Evolutionary conservation across 2,888 invertebrate species (phyloP).

Genomic region (Drosophila quinaria): DNA sequence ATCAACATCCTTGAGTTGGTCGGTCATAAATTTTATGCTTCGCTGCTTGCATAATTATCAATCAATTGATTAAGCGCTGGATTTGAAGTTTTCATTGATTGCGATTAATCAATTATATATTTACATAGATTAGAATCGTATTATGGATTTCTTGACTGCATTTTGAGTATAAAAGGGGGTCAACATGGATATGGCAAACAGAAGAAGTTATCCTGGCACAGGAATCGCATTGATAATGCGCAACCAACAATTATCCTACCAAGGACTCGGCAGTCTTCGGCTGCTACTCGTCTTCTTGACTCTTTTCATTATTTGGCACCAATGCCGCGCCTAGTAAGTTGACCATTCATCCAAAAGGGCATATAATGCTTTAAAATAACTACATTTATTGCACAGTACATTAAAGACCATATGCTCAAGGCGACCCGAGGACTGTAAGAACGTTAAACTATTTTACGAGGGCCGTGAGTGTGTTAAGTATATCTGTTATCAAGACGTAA

Average conservation of each 20-base stretch:
- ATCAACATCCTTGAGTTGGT: conserved; percentile 16
- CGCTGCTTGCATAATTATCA: conserved; percentile 45
- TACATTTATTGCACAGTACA: conserved; percentile 1
- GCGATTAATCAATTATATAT: conserved; percentile 48
- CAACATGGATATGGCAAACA: background rate
- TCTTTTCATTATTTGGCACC: conserved; percentile 32
- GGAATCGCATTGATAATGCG: conserved; percentile 44
- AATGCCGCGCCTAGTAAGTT: conserved; percentile 42
- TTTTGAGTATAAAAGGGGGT: conserved; percentile 44
- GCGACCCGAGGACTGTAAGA: too few relatives aligned
- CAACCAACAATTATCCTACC: conserved; percentile 26
- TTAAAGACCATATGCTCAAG: too few relatives aligned
- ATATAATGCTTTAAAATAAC: background rate
- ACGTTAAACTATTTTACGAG: too few relatives aligned
- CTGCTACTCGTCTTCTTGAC: conserved; percentile 31
- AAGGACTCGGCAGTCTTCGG: conserved; percentile 28
- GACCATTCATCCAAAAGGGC: background rate
- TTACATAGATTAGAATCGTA: conserved; percentile 55
- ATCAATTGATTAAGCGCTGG: conserved; percentile 32
- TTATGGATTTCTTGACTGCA: conserved; percentile 17
- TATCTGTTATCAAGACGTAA: background rate
- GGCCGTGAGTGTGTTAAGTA: background rate
- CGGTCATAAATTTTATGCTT: conserved; percentile 28
- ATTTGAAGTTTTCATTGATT: conserved; percentile 8
- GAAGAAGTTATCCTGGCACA: conserved; percentile 22